Evolutionary conservation across 64 coral and sea anemone genomes (phyloP).

Genomic region (Trachythela sp.): DNA sequence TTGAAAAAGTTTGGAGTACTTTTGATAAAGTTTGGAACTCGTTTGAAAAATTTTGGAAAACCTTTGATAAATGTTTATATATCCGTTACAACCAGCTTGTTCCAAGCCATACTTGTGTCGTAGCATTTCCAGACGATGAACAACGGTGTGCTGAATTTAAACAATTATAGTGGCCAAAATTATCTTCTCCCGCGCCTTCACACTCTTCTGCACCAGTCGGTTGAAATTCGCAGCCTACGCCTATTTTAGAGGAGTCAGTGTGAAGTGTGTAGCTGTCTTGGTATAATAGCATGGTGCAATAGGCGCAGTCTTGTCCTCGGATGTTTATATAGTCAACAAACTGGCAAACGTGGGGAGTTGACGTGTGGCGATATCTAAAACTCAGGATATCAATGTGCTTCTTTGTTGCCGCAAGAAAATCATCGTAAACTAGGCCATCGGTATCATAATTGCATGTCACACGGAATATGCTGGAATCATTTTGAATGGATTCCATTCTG

Average conservation of each 20-base stretch:
- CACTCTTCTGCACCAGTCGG: too few species aligned
- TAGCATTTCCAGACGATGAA: too few species aligned
- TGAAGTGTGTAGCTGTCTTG: not conserved
- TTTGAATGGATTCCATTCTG: conserved; percentile 16
- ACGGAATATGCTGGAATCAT: not conserved
- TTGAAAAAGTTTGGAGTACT: too few species aligned
- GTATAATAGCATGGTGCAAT: not conserved
- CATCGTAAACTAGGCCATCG: not conserved
- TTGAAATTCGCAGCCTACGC: not conserved
- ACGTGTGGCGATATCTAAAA: not conserved
- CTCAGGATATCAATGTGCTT: not conserved
- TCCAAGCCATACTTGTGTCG: too few species aligned
- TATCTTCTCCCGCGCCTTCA: conserved; percentile 23
- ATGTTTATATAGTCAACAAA: not conserved
- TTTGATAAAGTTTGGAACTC: too few species aligned
- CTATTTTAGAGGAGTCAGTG: not conserved
- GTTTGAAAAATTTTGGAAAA: too few species aligned
- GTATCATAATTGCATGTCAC: conserved; percentile 9
- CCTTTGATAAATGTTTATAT: too few species aligned
- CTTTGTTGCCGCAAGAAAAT: not conserved
- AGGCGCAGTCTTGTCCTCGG: not conserved
- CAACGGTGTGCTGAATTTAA: too few species aligned
- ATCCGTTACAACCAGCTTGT: too few species aligned
- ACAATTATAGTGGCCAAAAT: conserved; percentile 22
- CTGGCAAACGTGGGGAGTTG: too few species aligned